Base-by-base conservation (phyloP, 2,888 invertebrate genomes). In the Nomada fabriciana region DNA sequence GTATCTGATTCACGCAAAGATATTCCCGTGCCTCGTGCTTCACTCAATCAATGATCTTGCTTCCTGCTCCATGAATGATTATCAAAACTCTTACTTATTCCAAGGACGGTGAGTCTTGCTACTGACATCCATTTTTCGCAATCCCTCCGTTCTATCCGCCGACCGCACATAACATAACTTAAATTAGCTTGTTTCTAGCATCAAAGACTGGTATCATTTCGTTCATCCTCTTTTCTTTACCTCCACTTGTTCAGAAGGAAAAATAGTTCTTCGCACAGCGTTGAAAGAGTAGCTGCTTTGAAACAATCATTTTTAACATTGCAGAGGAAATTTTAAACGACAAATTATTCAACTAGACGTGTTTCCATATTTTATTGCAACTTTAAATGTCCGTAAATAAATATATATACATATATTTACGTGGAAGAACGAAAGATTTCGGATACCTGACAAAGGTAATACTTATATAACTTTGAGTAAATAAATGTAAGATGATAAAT, bases 51-150 rank as follows among this genome's bases (percentile, higher is more conserved):
- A 47, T 47, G 29, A 70, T 52, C 60, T n/a, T 50, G 72, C 65
- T 83, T 82, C 83, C 82, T 82, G 53, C 29, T 55, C 20, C 43
- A 55, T 29, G 52, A 57, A 29, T 29, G 70, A 69, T 65, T 69
- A 78, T 69, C 53, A 68, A 75, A 77, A 79, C 71, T 82, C 68
- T 78, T 71, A 79, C 79, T 84, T 80, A 70, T 73, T 76, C 70
- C 80, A 84, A 84, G 84, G 83, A 76, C 83, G 83, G 61, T 60
- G 67, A 76, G 80, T 75, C 75, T 9, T 70, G 23, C 64, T 43
- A 20, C 69, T 71, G 74, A 76, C 71, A 73, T 36, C 57, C 15
- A 23, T 71, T 70, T 68, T 61, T 71, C 67, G 36, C 57, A 20
- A 59, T 61, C 68, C 25, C 20, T 52, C 60, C 52, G 57, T 23